phyloP scores from a whole-genome alignment of 2,113 vertebrate genomes.

The Actenoides hombroni region DNA sequence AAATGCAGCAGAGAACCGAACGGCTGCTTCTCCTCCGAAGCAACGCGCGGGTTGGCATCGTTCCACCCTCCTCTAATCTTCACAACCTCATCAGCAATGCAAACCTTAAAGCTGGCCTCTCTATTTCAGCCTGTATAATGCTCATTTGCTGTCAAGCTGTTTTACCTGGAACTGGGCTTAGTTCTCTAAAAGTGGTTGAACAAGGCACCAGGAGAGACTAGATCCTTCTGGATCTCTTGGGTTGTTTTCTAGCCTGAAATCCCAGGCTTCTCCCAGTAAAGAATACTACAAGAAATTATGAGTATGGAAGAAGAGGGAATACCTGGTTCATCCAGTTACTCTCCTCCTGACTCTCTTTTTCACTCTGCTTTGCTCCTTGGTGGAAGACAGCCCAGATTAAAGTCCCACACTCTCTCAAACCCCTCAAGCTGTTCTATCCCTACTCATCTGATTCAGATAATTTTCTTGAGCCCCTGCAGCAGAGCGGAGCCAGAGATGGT shows the following conservation, averaged over 20 bases:
- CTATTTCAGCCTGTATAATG: background rate
- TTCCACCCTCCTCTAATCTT: background rate
- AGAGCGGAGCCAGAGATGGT: background rate
- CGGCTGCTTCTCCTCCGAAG: background rate
- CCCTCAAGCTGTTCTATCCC: background rate
- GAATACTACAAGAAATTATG: background rate
- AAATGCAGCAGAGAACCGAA: rapidly evolving
- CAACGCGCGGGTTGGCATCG: rapidly evolving
- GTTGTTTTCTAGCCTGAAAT: background rate
- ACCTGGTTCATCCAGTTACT: background rate
- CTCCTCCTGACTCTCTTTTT: background rate
- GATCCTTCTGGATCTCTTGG: background rate
- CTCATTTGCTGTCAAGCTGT: background rate
- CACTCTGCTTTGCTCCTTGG: background rate
- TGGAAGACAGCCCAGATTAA: background rate
- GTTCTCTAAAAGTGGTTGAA: background rate
- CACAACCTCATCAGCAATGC: background rate
- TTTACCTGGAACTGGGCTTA: background rate
- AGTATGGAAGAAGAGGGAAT: background rate
- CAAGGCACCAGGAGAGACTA: background rate
- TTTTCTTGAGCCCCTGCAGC: background rate
- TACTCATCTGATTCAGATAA: background rate
- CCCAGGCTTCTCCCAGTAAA: background rate
- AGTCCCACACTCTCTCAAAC: background rate
- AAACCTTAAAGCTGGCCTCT: background rate